Conservation (phyloP, 64 coral and sea anemone species). For the Stylophora pistillata region DNA sequence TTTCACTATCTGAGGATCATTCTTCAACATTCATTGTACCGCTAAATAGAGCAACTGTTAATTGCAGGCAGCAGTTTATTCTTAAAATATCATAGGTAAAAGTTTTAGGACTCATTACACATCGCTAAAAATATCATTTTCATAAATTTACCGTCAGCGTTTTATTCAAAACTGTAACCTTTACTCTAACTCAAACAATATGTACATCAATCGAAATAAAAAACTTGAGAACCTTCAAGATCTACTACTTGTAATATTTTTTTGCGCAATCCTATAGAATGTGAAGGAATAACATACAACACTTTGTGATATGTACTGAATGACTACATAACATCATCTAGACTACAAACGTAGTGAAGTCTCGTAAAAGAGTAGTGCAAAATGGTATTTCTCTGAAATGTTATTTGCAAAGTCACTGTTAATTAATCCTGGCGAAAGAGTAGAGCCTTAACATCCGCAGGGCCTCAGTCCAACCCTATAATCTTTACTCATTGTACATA, state of each 20-base stretch:
- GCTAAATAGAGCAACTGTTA: too few species aligned
- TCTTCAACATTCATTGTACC: too few species aligned
- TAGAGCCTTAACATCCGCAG: conserved; percentile 55
- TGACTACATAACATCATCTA: neutral
- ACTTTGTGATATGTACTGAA: neutral
- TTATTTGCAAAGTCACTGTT: neutral
- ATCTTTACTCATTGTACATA: conserved; percentile 94
- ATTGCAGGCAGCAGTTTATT: too few species aligned
- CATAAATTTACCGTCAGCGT: too few species aligned
- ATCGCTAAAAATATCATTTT: too few species aligned
- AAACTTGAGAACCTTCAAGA: neutral
- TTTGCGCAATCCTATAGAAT: neutral
- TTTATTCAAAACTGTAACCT: neutral
- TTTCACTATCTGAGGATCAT: too few species aligned
- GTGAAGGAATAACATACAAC: neutral
- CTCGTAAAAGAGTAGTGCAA: too few species aligned
- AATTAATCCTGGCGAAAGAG: too few species aligned
- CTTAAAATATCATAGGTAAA: too few species aligned
- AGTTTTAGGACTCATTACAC: too few species aligned
- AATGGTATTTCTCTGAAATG: neutral
- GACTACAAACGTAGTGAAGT: neutral
- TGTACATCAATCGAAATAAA: neutral
- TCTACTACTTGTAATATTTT: conserved; percentile 2
- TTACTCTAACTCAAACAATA: neutral
- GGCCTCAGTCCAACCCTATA: conserved; percentile 83